These are phyloP conservation scores for Ochropleura plecta DNA, from an alignment of 2,888 invertebrate species.

Conservation along the genomic window DNA sequence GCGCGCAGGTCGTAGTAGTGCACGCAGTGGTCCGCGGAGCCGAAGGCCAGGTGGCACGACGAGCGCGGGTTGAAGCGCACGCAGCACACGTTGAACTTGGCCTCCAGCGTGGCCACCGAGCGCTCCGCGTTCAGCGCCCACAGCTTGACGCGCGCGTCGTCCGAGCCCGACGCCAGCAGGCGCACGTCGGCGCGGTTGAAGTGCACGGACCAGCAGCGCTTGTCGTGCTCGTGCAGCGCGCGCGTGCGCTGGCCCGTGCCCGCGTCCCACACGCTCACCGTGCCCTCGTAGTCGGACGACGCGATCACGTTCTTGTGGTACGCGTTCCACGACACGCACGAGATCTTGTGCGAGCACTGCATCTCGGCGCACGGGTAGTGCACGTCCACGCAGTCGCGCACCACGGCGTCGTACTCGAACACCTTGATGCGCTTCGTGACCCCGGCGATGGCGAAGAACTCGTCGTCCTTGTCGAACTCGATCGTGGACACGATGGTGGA, in stretches of 20 bases:
- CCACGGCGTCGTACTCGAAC: slow-evolving; percentile 96
- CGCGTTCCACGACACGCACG: slow-evolving; percentile 98
- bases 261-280: slow-evolving; percentile 98
- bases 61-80: slow-evolving; percentile 93
- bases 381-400: slow-evolving; percentile 96
- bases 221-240: slow-evolving; percentile 96
- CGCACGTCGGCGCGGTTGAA: slow-evolving; percentile 97
- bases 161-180: slow-evolving; percentile 97
- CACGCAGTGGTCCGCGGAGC: slow-evolving; percentile 99
- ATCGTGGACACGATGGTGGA: slow-evolving; percentile 97
- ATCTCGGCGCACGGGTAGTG: slow-evolving; percentile 98
- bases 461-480: slow-evolving; percentile 98
- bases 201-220: slow-evolving; percentile 98
- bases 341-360: slow-evolving; percentile 97
- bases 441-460: slow-evolving; percentile 98
- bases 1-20: slow-evolving; percentile 98
- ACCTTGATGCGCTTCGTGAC: slow-evolving; percentile 98
- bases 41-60: slow-evolving; percentile 97
- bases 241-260: slow-evolving; percentile 93
- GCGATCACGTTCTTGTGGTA: slow-evolving; percentile 96
- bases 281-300: slow-evolving; percentile 98
- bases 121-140: slow-evolving; percentile 97
- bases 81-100: slow-evolving; percentile 98
- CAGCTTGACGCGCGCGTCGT: slow-evolving; percentile 97
- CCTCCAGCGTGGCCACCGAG: slow-evolving; percentile 95